Conservation (phyloP, 2,888 invertebrate species). For the Schizaphis graminum region DNA sequence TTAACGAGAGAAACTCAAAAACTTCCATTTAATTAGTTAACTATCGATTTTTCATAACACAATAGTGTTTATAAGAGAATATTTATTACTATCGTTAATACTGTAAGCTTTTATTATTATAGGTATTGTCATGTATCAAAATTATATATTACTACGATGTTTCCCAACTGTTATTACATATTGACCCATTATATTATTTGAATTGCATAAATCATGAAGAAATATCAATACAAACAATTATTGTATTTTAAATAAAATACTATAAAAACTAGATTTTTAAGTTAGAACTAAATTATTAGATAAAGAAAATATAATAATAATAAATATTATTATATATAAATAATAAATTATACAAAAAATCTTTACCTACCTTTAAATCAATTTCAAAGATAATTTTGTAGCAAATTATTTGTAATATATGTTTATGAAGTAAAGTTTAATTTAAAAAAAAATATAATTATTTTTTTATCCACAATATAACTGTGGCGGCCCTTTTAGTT, state of each 20-base stretch:
- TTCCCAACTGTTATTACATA: background rate
- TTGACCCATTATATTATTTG: background rate
- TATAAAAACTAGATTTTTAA: background rate
- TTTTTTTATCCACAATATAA: background rate
- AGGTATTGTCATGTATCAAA: background rate
- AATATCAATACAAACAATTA: background rate
- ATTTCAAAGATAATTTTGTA: background rate
- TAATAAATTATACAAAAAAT: background rate
- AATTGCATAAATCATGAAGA: background rate
- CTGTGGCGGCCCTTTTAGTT: background rate
- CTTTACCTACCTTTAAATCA: background rate
- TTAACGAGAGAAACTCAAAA: background rate
- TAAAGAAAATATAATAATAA: no score
- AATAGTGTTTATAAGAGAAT: background rate
- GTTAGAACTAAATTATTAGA: background rate
- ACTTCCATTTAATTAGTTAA: background rate
- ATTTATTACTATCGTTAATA: background rate
- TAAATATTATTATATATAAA: no score
- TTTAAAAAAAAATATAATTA: background rate
- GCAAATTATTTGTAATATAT: background rate
- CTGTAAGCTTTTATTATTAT: background rate
- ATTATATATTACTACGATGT: background rate
- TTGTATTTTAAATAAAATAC: background rate
- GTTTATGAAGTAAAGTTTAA: background rate
- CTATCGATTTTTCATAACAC: background rate